Base-by-base conservation (phyloP, 2,888 invertebrate species). In the Watsonalla cultraria region DNA sequence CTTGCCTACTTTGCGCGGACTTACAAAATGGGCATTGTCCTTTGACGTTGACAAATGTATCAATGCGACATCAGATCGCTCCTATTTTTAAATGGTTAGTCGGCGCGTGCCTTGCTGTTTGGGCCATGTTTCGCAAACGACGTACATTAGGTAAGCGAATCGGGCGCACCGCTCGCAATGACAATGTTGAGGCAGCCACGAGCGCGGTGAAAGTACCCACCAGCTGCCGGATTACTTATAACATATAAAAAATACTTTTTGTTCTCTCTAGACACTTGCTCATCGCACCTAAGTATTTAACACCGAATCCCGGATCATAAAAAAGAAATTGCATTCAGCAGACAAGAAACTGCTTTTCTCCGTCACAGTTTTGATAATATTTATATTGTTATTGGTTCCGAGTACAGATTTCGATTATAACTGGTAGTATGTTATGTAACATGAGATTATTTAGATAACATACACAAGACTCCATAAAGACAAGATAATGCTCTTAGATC, bases 131-230 rank as follows among this genome's bases (percentile, higher is more conserved):
- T 86, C 84, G 84, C 84, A 86, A 86, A 82, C 78, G 66, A 57
- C 58, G 73, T 76, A 74, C 77, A 78, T 85, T 86, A 86, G 84
- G 84, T 82, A 87, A 87, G 81, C 80, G 80, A 76, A 81, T 82
- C 76, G 76, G 78, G 77, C 78, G 74, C 75, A 71, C 73, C 74
- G 71, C 70, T 24, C 72, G 77, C 79, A 81, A 76, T 80, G 81
- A 83, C 82, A 86, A 84, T 86, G 82, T 82, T 77, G 74, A 70
- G 75, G 70, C 75, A 67, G 68, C 70, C 24, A 69, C 65, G 64
- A 56, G 71, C 62, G 70, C 63, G 80, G 86, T 86, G 86, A 88
- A 88, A 87, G 86, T 86, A 81, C 78, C 71, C 66, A 64, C 71
- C 66, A 64, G 65, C 68, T 70, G 66, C 67, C 66, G 69, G 67